Conservation (phyloP, 2,797 vertebrate genomes). For the Trematomus bernacchii region DNA sequence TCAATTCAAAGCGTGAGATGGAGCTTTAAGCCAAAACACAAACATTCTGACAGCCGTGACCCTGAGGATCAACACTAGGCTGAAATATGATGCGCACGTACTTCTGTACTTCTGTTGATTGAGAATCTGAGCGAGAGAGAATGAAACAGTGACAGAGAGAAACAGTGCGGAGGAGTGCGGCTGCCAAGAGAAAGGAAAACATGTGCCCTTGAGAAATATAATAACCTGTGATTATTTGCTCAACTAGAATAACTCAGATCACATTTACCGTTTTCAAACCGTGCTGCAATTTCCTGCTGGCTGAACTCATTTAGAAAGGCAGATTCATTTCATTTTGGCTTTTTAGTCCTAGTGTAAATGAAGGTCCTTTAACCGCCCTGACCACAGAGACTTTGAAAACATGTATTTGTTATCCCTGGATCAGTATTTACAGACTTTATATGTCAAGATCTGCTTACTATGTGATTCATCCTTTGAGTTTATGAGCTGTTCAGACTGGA, state of each 20-base stretch:
- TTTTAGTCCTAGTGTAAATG: not conserved
- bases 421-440: not conserved
- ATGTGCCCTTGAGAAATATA: slow-evolving; percentile 41
- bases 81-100: slow-evolving; percentile 12
- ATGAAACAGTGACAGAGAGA: not conserved
- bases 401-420: not conserved
- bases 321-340: slow-evolving; percentile 5
- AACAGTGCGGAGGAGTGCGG: not conserved
- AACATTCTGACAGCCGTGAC: slow-evolving; percentile 36
- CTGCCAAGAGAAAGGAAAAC: slow-evolving; percentile 28
- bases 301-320: not conserved
- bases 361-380: not conserved
- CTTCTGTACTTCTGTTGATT: not conserved
- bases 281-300: slow-evolving; percentile 45
- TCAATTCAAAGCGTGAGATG: slow-evolving; percentile 31
- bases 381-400: not conserved
- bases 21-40: slow-evolving; percentile 27
- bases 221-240: slow-evolving; percentile 55
- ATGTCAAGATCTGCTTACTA: not conserved
- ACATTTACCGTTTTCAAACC: slow-evolving; percentile 48
- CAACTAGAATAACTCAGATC: slow-evolving; percentile 34
- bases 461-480: not conserved
- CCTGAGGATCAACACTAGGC: slow-evolving; percentile 13
- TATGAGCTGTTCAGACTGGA: not conserved
- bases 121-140: not conserved